A percentile compares a stretch with the other conserved stretches of the same genome.
phyloP scores from a whole-genome alignment of 30 jellyfish, hydroid and myxozoan genomes.

The Pelagia noctiluca region DNA sequence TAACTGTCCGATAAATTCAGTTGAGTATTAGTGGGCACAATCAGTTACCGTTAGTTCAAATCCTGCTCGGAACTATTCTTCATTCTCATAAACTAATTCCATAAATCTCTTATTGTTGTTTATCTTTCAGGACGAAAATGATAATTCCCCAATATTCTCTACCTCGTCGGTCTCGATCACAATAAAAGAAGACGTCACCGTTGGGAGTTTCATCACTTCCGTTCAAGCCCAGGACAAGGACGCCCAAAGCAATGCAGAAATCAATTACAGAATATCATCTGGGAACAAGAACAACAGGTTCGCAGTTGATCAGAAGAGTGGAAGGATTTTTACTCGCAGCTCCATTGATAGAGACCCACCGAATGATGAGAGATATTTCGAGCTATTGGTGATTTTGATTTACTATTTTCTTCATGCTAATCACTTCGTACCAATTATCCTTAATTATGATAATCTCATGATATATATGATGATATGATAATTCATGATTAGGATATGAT shows the following conservation, averaged over 20 bases:
- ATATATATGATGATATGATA: no score
- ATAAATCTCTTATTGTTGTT: no score
- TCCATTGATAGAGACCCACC: slow-evolving; percentile 81
- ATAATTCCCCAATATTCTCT: slow-evolving; percentile 60
- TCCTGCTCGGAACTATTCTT: no score
- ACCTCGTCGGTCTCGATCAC: background rate
- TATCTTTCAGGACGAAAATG: slow-evolving; percentile 57
- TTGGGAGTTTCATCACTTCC: slow-evolving; percentile 37
- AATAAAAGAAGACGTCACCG: slow-evolving; percentile 25
- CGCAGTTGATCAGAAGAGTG: slow-evolving; percentile 52
- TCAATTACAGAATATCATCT: slow-evolving; percentile 28
- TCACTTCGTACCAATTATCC: no score
- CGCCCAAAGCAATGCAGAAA: slow-evolving; percentile 69
- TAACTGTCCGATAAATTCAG: no score
- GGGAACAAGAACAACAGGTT: slow-evolving; percentile 60
- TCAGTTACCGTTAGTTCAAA: no score
- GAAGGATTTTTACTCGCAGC: slow-evolving; percentile 42
- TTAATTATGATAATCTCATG: no score
- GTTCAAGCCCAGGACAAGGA: slow-evolving; percentile 77
- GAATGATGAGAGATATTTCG: slow-evolving; percentile 25
- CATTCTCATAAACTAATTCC: no score
- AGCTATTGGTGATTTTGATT: slow-evolving; percentile 18
- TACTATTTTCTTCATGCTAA: no score
- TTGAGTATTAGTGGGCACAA: no score
- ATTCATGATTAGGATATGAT: no score